Conservation (phyloP, 1,140 invertebrate species). For the Diabrotica undecimpunctata region DNA sequence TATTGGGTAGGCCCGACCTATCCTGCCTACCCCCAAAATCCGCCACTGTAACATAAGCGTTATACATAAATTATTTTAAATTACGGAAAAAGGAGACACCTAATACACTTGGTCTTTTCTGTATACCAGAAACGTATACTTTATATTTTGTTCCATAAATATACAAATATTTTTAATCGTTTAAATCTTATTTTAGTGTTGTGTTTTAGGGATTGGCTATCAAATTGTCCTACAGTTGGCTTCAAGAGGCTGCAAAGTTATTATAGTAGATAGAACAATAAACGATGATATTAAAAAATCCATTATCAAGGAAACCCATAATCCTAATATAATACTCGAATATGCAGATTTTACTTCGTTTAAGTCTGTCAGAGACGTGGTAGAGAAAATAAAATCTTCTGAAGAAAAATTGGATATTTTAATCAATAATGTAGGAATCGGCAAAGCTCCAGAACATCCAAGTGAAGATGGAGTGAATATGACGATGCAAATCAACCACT, state of each 20-base stretch:
- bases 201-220: conserved; percentile 13
- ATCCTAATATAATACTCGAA: conserved; percentile 1
- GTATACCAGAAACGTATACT: too few species aligned
- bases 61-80: too few species aligned
- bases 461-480: conserved; percentile 60
- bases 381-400: conserved; percentile 33
- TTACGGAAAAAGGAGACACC: too few species aligned
- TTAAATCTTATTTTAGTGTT: too few species aligned
- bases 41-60: too few species aligned
- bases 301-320: neutral
- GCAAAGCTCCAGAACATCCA: conserved; percentile 30
- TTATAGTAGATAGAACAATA: conserved; percentile 11
- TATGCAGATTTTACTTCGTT: conserved; percentile 41
- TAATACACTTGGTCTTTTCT: too few species aligned
- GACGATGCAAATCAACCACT: conserved; percentile 61
- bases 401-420: conserved; percentile 52
- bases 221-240: neutral
- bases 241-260: conserved; percentile 13
- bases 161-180: too few species aligned
- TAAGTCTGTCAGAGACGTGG: conserved; percentile 39
- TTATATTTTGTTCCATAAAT: too few species aligned
- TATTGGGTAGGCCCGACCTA: too few species aligned
- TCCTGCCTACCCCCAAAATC: too few species aligned
- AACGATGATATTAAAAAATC: neutral
- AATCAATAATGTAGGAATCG: conserved; percentile 55